Evolutionary conservation across 2,888 invertebrate genomes (phyloP).

Genomic region (Nebria brevicollis): DNA sequence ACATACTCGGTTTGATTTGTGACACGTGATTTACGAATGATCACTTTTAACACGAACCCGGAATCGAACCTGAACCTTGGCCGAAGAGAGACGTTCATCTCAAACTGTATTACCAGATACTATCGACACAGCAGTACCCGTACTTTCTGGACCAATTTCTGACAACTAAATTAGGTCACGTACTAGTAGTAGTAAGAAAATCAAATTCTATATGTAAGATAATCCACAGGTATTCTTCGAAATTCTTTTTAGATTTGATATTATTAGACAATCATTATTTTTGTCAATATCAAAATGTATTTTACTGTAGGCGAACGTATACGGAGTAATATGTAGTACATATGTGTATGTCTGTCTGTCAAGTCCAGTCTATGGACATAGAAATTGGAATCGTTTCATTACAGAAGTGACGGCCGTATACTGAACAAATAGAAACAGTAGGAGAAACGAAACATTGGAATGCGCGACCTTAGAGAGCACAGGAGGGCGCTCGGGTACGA

Average conservation of each 20-base stretch:
- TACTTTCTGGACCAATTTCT: background rate
- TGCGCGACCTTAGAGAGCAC: conserved; percentile 17
- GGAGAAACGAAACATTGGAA: conserved; percentile 2
- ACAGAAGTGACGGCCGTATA: background rate
- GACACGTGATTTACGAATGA: conserved; percentile 20
- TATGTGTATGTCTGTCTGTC: background rate
- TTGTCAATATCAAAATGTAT: background rate
- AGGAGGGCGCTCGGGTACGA: conserved; percentile 22
- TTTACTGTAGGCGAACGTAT: background rate
- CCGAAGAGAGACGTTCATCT: background rate
- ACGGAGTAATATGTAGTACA: background rate
- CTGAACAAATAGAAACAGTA: background rate
- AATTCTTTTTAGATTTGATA: background rate
- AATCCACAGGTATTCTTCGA: background rate
- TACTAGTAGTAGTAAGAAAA: background rate
- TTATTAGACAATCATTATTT: background rate
- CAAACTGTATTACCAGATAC: background rate
- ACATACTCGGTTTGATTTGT: conserved; percentile 6
- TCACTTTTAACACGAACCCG: background rate
- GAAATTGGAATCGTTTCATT: background rate
- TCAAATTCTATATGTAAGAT: background rate
- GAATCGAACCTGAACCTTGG: background rate
- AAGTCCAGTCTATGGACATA: background rate
- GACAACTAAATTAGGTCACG: background rate
- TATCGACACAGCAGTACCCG: background rate